These are phyloP conservation scores for Paralvinella palmiformis DNA, from an alignment of 1,140 invertebrate species.

Conservation along the genomic window DNA sequence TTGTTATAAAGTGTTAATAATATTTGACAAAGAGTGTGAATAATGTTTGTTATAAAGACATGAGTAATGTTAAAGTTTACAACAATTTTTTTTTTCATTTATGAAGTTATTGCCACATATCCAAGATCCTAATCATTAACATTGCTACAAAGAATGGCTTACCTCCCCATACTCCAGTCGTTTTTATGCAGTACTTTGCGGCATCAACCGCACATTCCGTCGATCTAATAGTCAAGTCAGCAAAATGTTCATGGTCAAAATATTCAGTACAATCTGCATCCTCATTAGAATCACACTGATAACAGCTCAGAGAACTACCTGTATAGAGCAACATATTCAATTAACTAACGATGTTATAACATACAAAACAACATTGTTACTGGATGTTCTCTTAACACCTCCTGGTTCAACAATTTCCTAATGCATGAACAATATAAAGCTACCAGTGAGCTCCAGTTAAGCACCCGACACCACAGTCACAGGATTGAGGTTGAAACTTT, in stretches of 20 bases:
- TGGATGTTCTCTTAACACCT: too few relatives aligned
- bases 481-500: too few relatives aligned
- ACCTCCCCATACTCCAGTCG: slow-evolving; percentile 90
- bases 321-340: too few relatives aligned
- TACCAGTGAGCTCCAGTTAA: too few relatives aligned
- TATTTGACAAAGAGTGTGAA: background rate
- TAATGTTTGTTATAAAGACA: too few relatives aligned
- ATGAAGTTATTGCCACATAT: background rate
- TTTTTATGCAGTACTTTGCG: slow-evolving; percentile 87
- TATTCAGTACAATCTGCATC: slow-evolving; percentile 84
- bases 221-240: slow-evolving; percentile 28
- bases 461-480: too few relatives aligned
- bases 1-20: background rate
- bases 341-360: too few relatives aligned
- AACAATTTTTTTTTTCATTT: background rate
- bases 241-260: slow-evolving; percentile 56
- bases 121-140: background rate
- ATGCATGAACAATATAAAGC: too few relatives aligned
- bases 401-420: too few relatives aligned
- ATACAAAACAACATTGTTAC: too few relatives aligned
- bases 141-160: slow-evolving; percentile 12
- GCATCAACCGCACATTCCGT: slow-evolving; percentile 70
- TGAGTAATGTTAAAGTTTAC: too few relatives aligned
- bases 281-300: slow-evolving; percentile 76
- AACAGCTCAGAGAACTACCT: slow-evolving; percentile 65